Base-by-base conservation (phyloP, 2,888 invertebrate genomes). In the Coelopa pilipes region DNA sequence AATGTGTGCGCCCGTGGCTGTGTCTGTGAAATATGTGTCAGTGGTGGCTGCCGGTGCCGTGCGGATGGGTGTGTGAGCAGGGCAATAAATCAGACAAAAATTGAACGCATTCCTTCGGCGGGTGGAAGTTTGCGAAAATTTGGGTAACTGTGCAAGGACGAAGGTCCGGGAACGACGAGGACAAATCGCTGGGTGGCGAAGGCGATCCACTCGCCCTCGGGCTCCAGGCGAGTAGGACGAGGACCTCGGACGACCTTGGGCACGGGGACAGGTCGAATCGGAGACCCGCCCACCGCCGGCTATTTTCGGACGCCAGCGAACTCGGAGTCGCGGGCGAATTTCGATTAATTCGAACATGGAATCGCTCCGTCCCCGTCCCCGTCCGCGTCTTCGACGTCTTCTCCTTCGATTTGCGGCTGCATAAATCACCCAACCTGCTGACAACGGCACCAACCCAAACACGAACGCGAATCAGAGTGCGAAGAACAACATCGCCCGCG, bases 61-160 rank as follows among this genome's bases (percentile, higher is more conserved):
- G 34, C 34, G 34, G 69, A 50, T 70, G 21, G 70, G 45, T 67
- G 21, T 71, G 47, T 71, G 71, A 73, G 72, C 69, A 75, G 72
- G 80, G 1, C 21, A 71, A 85, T 84, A 84, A 85, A 84, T 84
- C 84, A 84, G 82, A 83, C 80, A 70, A 82, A 83, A 83, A 83
- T 84, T 85, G 83, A 84, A 82, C 82, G 82, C 84, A 83, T 84
- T 84, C 82, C 82, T 82, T 81, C 47, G 82, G 82, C 83, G 45
- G 19, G 34, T 34, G 34, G 34, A 45, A 15, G 45, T 11, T 34
- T 24, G 45, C 62, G 82, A 79, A 82, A 83, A 82, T 82, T 80
- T 83, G 82, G 82, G 82, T 82, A 83, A 82, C 83, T 82, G 83
- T 82, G 82, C 82, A 46, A 77, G 82, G 82, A 82, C 82, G 82